phyloP scores from a whole-genome alignment of 2,888 invertebrate genomes.

The Watsonalla binaria region DNA sequence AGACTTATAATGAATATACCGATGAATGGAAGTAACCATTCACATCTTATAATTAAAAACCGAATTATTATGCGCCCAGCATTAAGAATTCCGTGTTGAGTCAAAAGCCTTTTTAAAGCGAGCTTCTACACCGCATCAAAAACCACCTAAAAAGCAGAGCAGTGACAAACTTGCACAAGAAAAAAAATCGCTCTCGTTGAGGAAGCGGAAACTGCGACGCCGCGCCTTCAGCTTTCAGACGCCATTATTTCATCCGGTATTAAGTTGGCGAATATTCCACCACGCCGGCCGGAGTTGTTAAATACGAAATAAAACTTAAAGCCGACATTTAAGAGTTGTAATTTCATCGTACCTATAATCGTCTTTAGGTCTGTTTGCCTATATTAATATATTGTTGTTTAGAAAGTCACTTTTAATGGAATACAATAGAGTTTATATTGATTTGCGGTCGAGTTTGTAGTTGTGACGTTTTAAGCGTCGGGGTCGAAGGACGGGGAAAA shows the following conservation, averaged over 20 bases:
- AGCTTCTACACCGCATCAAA: slow-evolving; percentile 33
- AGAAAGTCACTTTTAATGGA: slow-evolving; percentile 31
- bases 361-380: slow-evolving; percentile 27
- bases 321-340: slow-evolving; percentile 41
- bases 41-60: too few relatives aligned
- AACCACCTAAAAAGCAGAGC: slow-evolving; percentile 40
- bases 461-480: slow-evolving; percentile 31
- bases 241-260: slow-evolving; percentile 59
- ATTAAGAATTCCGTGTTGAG: slow-evolving; percentile 39
- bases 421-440: slow-evolving; percentile 44
- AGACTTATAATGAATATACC: too few relatives aligned
- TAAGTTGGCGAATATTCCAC: slow-evolving; percentile 39
- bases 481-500: slow-evolving; percentile 22
- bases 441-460: slow-evolving; percentile 28
- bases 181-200: slow-evolving; percentile 46
- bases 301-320: slow-evolving; percentile 38
- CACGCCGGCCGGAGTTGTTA: slow-evolving; percentile 25
- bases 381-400: slow-evolving; percentile 12
- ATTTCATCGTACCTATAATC: slow-evolving; percentile 34
- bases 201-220: slow-evolving; percentile 56
- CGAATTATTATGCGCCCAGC: too few relatives aligned
- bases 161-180: slow-evolving; percentile 40
- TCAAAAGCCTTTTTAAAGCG: slow-evolving; percentile 32
- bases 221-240: slow-evolving; percentile 57
- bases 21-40: too few relatives aligned